phyloP scores from a whole-genome alignment of 2,113 vertebrate species.

The Anas platyrhynchos region DNA sequence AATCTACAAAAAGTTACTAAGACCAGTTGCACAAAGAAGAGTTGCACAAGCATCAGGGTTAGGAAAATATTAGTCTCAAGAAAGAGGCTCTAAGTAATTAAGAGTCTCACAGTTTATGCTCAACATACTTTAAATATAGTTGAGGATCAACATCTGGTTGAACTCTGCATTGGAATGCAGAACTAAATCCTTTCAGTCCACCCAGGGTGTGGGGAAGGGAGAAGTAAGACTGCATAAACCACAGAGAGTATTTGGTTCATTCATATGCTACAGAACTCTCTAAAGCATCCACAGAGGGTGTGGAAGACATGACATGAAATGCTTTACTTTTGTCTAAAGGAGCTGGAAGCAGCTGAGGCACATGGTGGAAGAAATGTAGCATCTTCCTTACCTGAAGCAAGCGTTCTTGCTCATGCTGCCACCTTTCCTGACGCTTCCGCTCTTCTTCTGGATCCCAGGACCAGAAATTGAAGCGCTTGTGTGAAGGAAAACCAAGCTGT shows the following conservation, averaged over 20 bases:
- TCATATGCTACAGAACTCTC: background rate
- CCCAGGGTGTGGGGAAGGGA: background rate
- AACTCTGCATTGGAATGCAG: background rate
- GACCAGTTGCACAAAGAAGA: background rate
- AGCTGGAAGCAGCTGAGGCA: background rate
- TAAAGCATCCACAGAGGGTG: background rate
- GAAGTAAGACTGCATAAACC: background rate
- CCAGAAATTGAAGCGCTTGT: conserved; percentile 87
- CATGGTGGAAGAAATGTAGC: background rate
- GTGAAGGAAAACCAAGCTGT: conserved; percentile 58
- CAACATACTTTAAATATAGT: background rate
- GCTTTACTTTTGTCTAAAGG: background rate
- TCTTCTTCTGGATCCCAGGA: conserved; percentile 98
- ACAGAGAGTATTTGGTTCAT: background rate
- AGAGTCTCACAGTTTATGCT: background rate
- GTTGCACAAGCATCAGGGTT: fast-evolving
- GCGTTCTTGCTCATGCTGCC: conserved; percentile 96
- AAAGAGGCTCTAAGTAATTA: background rate
- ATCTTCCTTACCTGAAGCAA: conserved; percentile 88
- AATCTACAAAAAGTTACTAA: background rate
- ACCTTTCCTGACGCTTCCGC: conserved; percentile 92
- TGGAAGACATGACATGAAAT: background rate
- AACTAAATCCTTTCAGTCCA: background rate
- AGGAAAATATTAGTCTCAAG: background rate
- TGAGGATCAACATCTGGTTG: background rate